Conservation (phyloP, 2,888 invertebrate genomes). For the Dicycla oo region DNA sequence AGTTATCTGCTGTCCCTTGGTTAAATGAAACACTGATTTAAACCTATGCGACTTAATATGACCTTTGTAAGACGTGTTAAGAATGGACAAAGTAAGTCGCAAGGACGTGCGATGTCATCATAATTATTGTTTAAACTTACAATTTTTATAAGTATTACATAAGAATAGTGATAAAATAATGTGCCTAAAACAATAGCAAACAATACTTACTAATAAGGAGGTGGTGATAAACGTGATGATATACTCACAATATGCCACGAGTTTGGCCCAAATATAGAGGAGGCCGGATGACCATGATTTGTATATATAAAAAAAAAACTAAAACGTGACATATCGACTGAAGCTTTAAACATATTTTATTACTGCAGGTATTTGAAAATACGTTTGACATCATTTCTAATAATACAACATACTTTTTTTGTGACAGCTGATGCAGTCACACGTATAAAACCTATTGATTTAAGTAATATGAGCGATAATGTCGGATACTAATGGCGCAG, state of each 20-base stretch:
- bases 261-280: slow-evolving; percentile 18
- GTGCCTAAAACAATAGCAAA: slow-evolving; percentile 31
- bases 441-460: slow-evolving; percentile 14
- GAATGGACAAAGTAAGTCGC: slow-evolving; percentile 1
- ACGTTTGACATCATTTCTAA: slow-evolving; percentile 11
- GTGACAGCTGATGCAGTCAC: slow-evolving; percentile 8
- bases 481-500: background rate
- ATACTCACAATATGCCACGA: slow-evolving; percentile 1
- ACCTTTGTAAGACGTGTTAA: background rate
- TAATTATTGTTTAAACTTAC: background rate
- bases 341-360: slow-evolving; percentile 11
- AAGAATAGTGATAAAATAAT: slow-evolving; percentile 28
- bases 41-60: background rate
- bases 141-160: slow-evolving; percentile 15
- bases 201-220: slow-evolving; percentile 26
- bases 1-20: slow-evolving; percentile 21
- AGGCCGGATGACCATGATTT: slow-evolving; percentile 1
- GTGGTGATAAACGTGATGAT: slow-evolving; percentile 19
- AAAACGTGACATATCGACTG: slow-evolving; percentile 39
- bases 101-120: slow-evolving; percentile 7
- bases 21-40: background rate
- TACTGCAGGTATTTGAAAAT: slow-evolving; percentile 17
- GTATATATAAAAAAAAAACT: slow-evolving; percentile 24
- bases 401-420: background rate
- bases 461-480: slow-evolving; percentile 13